These are phyloP conservation scores for Xiphorhynchus elegans DNA, from an alignment of 2,113 vertebrate genomes.

Conservation along the genomic window DNA sequence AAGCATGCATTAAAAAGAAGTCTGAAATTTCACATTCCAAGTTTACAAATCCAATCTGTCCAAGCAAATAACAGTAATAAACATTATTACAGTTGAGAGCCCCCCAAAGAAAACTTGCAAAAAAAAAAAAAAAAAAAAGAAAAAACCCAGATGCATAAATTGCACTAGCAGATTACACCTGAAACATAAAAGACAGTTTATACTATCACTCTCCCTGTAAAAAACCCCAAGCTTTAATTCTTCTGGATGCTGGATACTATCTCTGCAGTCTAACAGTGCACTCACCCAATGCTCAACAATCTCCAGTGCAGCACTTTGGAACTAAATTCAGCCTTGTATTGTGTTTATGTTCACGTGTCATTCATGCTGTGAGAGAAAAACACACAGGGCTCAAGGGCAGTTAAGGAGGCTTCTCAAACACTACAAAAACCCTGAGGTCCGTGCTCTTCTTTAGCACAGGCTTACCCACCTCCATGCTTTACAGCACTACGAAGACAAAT, in stretches of 20 bases:
- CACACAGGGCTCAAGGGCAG: not conserved
- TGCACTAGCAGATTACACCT: not conserved
- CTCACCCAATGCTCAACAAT: rapidly evolving
- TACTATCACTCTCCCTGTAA: not conserved
- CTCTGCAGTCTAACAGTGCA: not conserved
- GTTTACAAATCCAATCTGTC: not conserved
- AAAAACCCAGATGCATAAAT: not conserved
- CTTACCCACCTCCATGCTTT: not conserved
- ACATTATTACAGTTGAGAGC: not conserved
- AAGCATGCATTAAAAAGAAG: not conserved
- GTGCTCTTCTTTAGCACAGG: not conserved
- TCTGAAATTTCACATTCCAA: not conserved
- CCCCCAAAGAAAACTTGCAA: not conserved
- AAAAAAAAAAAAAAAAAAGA: not conserved
- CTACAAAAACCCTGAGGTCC: not conserved
- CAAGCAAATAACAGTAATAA: not conserved
- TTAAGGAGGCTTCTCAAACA: not conserved
- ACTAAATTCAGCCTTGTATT: not conserved
- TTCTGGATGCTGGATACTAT: not conserved
- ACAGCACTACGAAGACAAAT: not conserved
- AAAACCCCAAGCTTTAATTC: not conserved
- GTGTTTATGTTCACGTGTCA: not conserved
- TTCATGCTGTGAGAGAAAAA: not conserved
- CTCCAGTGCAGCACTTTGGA: not conserved
- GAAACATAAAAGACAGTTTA: not conserved